Conservation (phyloP, 2,888 invertebrate genomes). For the Leistus spinibarbis region DNA sequence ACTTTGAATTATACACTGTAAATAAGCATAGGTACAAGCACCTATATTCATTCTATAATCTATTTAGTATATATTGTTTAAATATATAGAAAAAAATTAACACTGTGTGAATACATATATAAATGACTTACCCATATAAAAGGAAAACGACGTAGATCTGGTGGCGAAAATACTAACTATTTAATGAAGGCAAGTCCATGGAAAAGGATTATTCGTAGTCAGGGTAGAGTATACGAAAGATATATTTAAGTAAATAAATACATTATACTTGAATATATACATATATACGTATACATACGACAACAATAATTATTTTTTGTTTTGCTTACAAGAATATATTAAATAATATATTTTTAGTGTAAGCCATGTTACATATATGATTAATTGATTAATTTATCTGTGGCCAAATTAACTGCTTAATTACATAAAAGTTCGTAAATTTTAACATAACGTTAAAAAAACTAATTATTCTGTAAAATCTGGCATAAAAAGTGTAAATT, state of each 20-base stretch:
- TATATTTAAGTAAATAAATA: slow-evolving; percentile 1
- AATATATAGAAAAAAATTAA: too few species aligned
- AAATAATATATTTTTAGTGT: background rate
- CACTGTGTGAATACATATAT: too few species aligned
- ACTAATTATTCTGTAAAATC: background rate
- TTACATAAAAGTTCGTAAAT: background rate
- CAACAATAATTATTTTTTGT: background rate
- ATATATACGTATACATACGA: slow-evolving; percentile 12
- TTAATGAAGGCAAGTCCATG: too few species aligned
- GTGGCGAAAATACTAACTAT: too few species aligned
- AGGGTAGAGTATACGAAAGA: background rate
- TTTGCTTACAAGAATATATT: background rate
- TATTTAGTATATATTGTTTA: too few species aligned
- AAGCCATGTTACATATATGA: background rate
- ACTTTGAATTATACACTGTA: too few species aligned
- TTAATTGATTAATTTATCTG: background rate
- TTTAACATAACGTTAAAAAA: background rate
- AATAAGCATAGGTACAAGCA: too few species aligned
- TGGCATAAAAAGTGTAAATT: too few species aligned
- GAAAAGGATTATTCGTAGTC: too few species aligned
- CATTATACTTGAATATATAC: slow-evolving; percentile 12
- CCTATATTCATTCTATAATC: too few species aligned
- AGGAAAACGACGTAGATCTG: too few species aligned
- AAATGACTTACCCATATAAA: too few species aligned
- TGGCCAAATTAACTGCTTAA: background rate